Percentiles rank a stretch among this genome's conserved stretches.
Conservation (phyloP, 2,797 vertebrate species). For the Myotis daubentonii region DNA sequence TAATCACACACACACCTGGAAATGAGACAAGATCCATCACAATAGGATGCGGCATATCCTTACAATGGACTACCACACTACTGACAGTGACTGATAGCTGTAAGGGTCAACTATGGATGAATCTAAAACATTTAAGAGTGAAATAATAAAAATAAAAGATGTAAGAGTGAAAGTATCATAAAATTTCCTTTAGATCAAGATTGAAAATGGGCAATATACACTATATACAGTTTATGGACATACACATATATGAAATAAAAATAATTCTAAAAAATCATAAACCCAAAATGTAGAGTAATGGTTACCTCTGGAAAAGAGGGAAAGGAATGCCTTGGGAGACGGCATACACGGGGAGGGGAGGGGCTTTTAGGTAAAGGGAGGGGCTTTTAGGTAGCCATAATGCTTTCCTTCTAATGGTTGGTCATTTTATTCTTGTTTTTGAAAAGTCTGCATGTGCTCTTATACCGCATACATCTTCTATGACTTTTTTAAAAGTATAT, state of each 20-base stretch:
- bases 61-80: not conserved
- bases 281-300: not conserved
- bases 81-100: not conserved
- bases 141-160: too few relatives aligned
- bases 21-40: slow-evolving; percentile 8
- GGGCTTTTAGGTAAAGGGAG: not conserved
- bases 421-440: slow-evolving; percentile 14
- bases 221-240: not conserved
- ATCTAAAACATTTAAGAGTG: not conserved
- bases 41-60: not conserved
- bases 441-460: slow-evolving; percentile 4
- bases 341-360: not conserved
- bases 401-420: not conserved
- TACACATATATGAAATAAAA: not conserved
- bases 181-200: slow-evolving; percentile 2
- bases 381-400: not conserved
- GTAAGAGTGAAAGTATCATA: not conserved
- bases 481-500: not conserved
- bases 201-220: not conserved
- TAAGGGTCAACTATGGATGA: not conserved
- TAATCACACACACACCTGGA: not conserved
- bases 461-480: not conserved
- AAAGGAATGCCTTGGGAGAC: not conserved
- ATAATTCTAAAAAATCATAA: not conserved
- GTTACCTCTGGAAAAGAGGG: not conserved